Evolutionary conservation across 2,888 invertebrate genomes (phyloP).

Genomic region (Acanthoscelides obtectus): DNA sequence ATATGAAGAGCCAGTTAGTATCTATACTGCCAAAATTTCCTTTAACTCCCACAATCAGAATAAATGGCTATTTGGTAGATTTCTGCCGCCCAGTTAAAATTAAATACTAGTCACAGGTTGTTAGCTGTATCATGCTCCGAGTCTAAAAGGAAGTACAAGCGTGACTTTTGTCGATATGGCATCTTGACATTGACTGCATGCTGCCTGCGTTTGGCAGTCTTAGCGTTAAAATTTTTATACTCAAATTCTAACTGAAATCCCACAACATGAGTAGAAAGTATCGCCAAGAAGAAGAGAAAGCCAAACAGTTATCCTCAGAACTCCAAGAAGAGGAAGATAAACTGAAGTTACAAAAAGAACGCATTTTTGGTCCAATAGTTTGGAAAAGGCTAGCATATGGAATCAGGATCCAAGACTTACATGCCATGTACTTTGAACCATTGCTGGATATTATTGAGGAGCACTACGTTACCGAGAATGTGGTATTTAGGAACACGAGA

Average conservation of each 20-base stretch:
- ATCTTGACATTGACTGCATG: no score
- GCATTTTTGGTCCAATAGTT: constrained; percentile 36
- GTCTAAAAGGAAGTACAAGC: no score
- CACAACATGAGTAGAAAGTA: constrained; percentile 37
- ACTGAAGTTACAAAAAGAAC: constrained; percentile 28
- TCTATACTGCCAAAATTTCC: no score
- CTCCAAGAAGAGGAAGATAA: constrained; percentile 39
- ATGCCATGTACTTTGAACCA: constrained; percentile 32
- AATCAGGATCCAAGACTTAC: constrained; percentile 39
- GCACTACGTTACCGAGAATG: constrained; percentile 34
- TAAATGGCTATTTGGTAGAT: no score
- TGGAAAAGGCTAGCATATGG: constrained; percentile 38
- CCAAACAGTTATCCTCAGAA: constrained; percentile 34
- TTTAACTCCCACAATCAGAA: no score
- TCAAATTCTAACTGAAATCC: background rate
- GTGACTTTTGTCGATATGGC: no score
- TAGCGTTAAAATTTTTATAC: background rate
- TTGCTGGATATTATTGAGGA: constrained; percentile 35
- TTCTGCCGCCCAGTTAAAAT: no score
- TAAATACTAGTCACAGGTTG: no score
- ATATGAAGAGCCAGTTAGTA: no score
- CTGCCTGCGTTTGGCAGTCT: no score
- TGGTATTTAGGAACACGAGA: constrained; percentile 38
- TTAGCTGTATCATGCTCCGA: no score
- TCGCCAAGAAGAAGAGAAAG: constrained; percentile 36